Base-by-base conservation (phyloP, 2,797 vertebrate species). In the Morelia viridis region DNA sequence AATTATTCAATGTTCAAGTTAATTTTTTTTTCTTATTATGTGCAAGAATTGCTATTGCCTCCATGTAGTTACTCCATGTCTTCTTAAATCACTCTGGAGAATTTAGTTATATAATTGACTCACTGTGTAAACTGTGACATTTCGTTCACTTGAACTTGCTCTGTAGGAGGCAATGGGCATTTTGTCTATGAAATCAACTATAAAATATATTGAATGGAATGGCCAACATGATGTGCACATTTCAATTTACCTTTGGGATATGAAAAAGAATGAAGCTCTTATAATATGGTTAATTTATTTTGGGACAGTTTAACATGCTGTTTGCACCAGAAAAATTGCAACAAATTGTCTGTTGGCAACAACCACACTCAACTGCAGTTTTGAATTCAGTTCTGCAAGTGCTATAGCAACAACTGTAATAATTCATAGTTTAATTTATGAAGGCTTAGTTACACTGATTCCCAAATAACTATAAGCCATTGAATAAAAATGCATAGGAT, bases 1-100 rank as follows among this genome's bases (percentile, higher is more conserved):
- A 93, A 90, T 95, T 88, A 87, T 2, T 92, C n/a, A 22, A 22
- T 93, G 95, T 96, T 93, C 91, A 94, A 94, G 57, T 88, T 90
- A 90, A 94, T 41, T 41, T 41, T 41, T 41, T 41, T 41, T 41
- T 41, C 0, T 0, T 94, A 95, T 93, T 84, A 92, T 56, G 13
- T 80, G 68, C 92, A 83, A 92, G 89, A 89, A 58, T 41, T 10
- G n/a, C 41, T 92, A 0, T 2, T 71, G 10, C 76, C 94, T 90
- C 92, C 58, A 94, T 91, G 56, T 31, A 94, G 93, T 85, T 91
- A 12, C 24, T 93, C 94, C 90, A 31, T 80, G 68, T 88, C 35
- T 60, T 94, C 9, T 46, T 92, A 84, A 91, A 68, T 53, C 86
- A 35, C 87, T 93, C 26, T 10, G 64, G 84, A 88, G 62, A 50